Base-by-base conservation (phyloP, 2,113 vertebrate species). In the Anas platyrhynchos region DNA sequence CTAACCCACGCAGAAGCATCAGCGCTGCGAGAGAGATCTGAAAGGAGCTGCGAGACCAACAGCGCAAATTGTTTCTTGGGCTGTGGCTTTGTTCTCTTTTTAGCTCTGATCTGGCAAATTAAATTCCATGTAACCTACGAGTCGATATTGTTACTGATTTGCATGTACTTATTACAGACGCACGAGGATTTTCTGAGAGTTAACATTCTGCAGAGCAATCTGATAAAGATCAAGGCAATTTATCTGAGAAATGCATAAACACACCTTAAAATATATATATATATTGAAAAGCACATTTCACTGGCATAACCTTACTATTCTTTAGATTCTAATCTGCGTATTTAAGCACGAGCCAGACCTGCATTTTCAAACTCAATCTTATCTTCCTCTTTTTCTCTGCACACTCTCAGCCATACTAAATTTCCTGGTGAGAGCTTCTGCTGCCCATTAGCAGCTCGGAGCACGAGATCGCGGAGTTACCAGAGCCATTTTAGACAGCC, bases 81-180 rank as follows among this genome's bases (percentile, higher is more conserved):
- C 71, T 62, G 91, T 1, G 3, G 94, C 89, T 96, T 92, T 95
- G 84, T 92, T 95, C 83, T 86, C 83, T 89, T 93, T 80, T 81
- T 90, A 94, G 74, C 50, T 89, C 77, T 79, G 54, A 89, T 91
- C 54, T 4, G 1, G 38, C 41, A 92, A 95, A 96, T 86, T 90
- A 88, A 97, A 91, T 87, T 75, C 76, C 89, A 58, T 76, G 95
- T 79, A 89, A 90, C 81, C 44, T 54, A 43, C 20, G 46, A 84
- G 62, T 44, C 1, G 7, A 78, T 78, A 58, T 15, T 48, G 48
- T 36, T 76, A 23, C 77, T 68, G 74, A 93, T 94, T 63, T 92
- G 93, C 78, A 69, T 38, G 62, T 22, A n/a, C 44, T 84, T 91
- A 78, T 34, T 87, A 73, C 48, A 92, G 69, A 68, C 0, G 0